A percentile compares a stretch with the other conserved stretches of the same genome.
These are phyloP conservation scores for Andrena praecox DNA, from an alignment of 2,888 invertebrate species.

Conservation along the genomic window DNA sequence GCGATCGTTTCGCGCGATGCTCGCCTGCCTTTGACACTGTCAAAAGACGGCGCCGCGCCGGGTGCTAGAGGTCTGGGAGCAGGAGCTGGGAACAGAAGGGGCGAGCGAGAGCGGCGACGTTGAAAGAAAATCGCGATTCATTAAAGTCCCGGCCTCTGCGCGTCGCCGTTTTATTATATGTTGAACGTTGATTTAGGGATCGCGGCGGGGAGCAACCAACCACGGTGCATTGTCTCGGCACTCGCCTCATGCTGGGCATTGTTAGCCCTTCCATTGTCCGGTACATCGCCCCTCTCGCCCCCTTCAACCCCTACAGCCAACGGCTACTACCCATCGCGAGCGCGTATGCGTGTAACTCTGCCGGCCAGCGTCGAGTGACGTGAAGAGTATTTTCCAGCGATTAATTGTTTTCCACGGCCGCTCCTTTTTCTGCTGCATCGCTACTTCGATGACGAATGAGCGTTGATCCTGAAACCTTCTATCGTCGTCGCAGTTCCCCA, in stretches of 20 bases:
- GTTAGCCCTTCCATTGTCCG: constrained; percentile 82
- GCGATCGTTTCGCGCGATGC: constrained; percentile 47
- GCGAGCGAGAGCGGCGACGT: constrained; percentile 15
- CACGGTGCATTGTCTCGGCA: constrained; percentile 80
- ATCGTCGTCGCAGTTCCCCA: not conserved
- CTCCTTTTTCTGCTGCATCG: constrained; percentile 47
- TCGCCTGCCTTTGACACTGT: constrained; percentile 62
- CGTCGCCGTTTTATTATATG: constrained; percentile 81
- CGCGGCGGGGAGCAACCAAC: constrained; percentile 75
- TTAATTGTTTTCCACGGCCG: constrained; percentile 63
- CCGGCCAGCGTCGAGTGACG: constrained; percentile 55
- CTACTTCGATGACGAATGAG: constrained; percentile 19
- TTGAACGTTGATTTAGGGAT: constrained; percentile 83
- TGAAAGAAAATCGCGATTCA: constrained; percentile 79
- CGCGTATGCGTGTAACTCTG: constrained; percentile 53
- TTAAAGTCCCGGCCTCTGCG: constrained; percentile 73
- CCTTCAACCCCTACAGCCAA: constrained; percentile 41
- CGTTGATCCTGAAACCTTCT: not conserved
- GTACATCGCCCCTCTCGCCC: constrained; percentile 52
- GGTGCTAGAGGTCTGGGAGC: not conserved
- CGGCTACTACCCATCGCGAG: constrained; percentile 46
- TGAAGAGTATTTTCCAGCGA: constrained; percentile 62
- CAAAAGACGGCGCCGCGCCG: constrained; percentile 36
- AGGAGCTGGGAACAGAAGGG: constrained; percentile 3
- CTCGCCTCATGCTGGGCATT: constrained; percentile 80